These are phyloP conservation scores for Sclerurus mexicanus DNA, from an alignment of 2,113 vertebrate genomes.

Conservation along the genomic window DNA sequence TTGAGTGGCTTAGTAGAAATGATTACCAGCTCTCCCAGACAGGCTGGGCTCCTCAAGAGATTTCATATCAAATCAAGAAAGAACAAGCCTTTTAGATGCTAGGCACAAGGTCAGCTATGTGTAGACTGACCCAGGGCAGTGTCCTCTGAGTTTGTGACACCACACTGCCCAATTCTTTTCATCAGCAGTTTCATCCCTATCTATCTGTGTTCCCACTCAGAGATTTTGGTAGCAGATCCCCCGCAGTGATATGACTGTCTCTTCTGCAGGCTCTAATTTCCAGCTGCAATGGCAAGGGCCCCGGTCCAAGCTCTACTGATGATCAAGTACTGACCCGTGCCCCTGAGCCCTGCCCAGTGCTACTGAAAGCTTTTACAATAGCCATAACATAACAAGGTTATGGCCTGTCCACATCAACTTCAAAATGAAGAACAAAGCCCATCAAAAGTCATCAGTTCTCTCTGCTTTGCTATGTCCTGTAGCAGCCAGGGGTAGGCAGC, in stretches of 20 bases:
- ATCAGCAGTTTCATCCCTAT: not conserved
- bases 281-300: not conserved
- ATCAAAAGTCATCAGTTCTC: not conserved
- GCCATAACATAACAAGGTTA: rapidly evolving
- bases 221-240: not conserved
- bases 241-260: not conserved
- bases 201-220: rapidly evolving
- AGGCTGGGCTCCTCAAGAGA: not conserved
- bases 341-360: not conserved
- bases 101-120: not conserved
- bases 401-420: not conserved
- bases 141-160: not conserved
- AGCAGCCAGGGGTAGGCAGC: not conserved
- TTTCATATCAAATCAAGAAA: not conserved
- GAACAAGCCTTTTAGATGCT: not conserved
- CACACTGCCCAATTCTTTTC: not conserved
- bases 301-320: not conserved
- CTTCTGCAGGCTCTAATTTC: not conserved
- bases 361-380: not conserved
- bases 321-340: not conserved
- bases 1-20: not conserved
- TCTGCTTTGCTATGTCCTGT: not conserved
- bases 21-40: not conserved
- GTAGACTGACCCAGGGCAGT: rapidly evolving
- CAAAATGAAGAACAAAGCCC: not conserved